Evolutionary conservation across 92 coral and sea anemone genomes (phyloP).

Genomic region (Galaxea fascicularis): DNA sequence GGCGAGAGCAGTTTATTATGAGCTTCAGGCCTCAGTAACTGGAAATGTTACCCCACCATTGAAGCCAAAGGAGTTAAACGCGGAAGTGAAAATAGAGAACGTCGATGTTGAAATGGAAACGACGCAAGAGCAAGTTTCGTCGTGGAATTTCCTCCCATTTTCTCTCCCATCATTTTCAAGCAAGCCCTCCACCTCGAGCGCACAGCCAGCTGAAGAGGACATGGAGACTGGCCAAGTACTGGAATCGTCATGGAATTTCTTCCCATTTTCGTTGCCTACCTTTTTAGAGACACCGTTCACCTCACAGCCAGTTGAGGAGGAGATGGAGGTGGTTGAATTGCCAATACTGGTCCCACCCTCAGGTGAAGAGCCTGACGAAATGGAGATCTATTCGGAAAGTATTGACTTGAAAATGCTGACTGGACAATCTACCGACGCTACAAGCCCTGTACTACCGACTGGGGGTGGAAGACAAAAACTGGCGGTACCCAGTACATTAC

Average conservation of each 20-base stretch:
- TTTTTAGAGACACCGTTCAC: neutral
- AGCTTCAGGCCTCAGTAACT: neutral
- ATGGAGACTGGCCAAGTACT: neutral
- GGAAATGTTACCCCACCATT: neutral
- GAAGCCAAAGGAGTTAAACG: neutral
- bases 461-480: neutral
- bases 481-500: neutral
- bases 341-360: neutral
- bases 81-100: neutral
- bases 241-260: conserved; percentile 1
- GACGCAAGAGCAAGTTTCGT: neutral
- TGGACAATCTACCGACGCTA: neutral
- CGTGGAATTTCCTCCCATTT: neutral
- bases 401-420: neutral
- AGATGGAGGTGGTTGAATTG: conserved; percentile 11
- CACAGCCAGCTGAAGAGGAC: neutral
- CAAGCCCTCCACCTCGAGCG: neutral
- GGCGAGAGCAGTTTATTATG: neutral
- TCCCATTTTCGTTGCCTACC: neutral
- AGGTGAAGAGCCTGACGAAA: neutral
- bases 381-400: neutral
- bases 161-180: neutral
- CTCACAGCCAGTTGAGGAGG: neutral
- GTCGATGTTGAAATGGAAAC: neutral
- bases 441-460: neutral